Conservation (phyloP, 2,888 invertebrate species). For the Tachina lurida region DNA sequence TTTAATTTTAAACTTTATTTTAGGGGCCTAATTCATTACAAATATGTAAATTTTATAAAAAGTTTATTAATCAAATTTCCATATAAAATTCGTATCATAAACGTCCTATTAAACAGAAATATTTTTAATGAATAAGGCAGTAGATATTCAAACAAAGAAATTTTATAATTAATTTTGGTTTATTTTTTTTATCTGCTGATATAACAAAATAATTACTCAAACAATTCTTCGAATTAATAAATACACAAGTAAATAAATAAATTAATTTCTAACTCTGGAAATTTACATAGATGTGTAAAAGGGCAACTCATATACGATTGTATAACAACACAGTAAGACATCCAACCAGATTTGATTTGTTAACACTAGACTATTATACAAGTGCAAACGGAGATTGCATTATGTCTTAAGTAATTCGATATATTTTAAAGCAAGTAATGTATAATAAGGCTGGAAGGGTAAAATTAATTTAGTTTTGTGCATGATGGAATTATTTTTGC, state of each 20-base stretch:
- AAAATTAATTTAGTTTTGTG: no score
- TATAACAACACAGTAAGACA: neutral
- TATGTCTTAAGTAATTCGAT: neutral
- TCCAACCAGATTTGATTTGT: neutral
- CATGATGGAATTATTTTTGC: no score
- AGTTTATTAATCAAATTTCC: no score
- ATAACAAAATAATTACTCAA: neutral
- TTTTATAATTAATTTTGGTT: no score
- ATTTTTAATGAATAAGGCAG: no score
- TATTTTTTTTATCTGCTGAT: neutral
- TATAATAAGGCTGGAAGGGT: no score
- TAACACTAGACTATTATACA: neutral
- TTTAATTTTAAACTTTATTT: no score
- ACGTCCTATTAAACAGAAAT: no score
- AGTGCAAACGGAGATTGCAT: neutral
- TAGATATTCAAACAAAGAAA: no score
- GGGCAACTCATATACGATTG: neutral
- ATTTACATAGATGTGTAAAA: neutral
- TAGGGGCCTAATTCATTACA: no score
- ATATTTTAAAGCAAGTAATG: neutral
- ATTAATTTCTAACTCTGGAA: neutral
- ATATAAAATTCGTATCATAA: no score
- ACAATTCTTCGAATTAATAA: constrained; percentile 5
- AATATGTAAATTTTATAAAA: no score
- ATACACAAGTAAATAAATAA: constrained; percentile 23